These are phyloP conservation scores for Blastobasis lacticolella DNA, from an alignment of 2,888 invertebrate species.

Conservation along the genomic window DNA sequence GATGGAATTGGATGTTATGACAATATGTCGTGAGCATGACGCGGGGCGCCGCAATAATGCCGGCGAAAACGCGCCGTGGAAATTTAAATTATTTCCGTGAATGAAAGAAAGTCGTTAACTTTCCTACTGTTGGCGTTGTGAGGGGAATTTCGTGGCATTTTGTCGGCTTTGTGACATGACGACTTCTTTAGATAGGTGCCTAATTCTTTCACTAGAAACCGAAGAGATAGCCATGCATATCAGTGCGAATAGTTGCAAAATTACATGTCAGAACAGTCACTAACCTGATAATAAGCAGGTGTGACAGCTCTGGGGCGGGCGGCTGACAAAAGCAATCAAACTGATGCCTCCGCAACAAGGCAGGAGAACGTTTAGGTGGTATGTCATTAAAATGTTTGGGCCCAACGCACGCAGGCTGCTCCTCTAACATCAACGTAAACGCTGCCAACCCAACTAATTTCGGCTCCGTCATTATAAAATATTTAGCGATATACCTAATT, in stretches of 20 bases:
- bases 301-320: slow-evolving; percentile 26
- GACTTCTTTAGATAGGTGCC: no score
- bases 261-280: slow-evolving; percentile 20
- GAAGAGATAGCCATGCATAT: neutral
- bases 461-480: slow-evolving; percentile 66
- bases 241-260: slow-evolving; percentile 17
- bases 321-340: slow-evolving; percentile 34
- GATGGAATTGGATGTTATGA: slow-evolving; percentile 67
- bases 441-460: slow-evolving; percentile 51
- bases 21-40: slow-evolving; percentile 52
- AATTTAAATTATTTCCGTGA: slow-evolving; percentile 27
- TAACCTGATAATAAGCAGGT: slow-evolving; percentile 49
- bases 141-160: neutral
- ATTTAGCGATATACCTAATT: slow-evolving; percentile 72
- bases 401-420: slow-evolving; percentile 33
- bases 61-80: slow-evolving; percentile 30
- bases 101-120: slow-evolving; percentile 19
- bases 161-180: no score
- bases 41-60: slow-evolving; percentile 34
- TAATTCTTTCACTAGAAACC: no score
- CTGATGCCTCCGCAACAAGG: slow-evolving; percentile 25
- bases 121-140: slow-evolving; percentile 10
- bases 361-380: slow-evolving; percentile 31
- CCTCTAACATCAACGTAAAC: slow-evolving; percentile 44
- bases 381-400: slow-evolving; percentile 37